These are phyloP conservation scores for Pampus argenteus DNA, from an alignment of 2,797 vertebrate species.

Conservation along the genomic window DNA sequence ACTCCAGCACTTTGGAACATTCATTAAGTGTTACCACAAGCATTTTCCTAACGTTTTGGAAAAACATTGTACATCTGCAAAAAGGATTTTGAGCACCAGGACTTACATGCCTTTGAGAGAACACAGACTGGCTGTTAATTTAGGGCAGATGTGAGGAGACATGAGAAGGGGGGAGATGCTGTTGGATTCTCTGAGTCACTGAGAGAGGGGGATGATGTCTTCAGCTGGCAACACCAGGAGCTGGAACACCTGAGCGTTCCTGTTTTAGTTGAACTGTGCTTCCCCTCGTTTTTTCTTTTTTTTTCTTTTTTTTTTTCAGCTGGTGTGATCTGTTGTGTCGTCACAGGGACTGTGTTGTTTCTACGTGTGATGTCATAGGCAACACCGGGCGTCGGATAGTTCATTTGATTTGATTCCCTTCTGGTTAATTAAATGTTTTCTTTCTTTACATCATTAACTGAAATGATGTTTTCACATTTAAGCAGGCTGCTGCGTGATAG, in stretches of 20 bases:
- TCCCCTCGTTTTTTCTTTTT: constrained; percentile 17
- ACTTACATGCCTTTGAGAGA: constrained; percentile 61
- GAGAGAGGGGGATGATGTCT: constrained; percentile 36
- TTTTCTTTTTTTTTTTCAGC: not conserved
- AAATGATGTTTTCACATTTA: constrained; percentile 23
- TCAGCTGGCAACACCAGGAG: constrained; percentile 42
- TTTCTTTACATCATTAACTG: constrained; percentile 27
- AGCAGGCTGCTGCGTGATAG: constrained; percentile 16
- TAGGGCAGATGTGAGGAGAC: constrained; percentile 79
- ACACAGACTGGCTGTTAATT: constrained; percentile 76
- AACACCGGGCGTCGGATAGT: constrained; percentile 37
- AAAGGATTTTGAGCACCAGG: constrained; percentile 68
- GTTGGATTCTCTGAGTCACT: constrained; percentile 62
- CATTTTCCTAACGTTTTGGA: constrained; percentile 11
- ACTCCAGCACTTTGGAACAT: constrained; percentile 54
- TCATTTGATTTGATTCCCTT: constrained; percentile 11
- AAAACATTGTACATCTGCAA: constrained; percentile 71
- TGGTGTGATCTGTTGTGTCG: constrained; percentile 46
- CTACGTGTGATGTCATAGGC: constrained; percentile 59
- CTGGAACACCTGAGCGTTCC: constrained; percentile 79
- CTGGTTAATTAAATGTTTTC: constrained; percentile 14
- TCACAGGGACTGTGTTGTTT: constrained; percentile 56
- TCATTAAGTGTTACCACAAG: constrained; percentile 57
- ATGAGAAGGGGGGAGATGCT: constrained; percentile 55
- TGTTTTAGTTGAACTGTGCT: constrained; percentile 71